phyloP scores from a whole-genome alignment of 92 coral and sea anemone genomes.

The Virgularia gustaviana region DNA sequence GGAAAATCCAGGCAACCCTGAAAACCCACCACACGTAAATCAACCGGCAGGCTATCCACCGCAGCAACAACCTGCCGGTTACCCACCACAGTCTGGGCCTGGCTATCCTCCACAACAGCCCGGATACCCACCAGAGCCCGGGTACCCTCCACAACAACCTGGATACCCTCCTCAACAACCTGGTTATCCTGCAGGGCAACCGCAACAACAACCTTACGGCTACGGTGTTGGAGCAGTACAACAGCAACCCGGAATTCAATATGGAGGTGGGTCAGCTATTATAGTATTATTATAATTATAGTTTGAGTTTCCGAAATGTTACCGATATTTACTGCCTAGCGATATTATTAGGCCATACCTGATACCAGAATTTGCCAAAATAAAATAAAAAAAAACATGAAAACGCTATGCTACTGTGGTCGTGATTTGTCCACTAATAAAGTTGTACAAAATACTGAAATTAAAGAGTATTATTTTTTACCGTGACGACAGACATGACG shows the following conservation, averaged over 20 bases:
- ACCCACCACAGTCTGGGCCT: background rate
- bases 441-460: no score
- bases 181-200: conserved; percentile 8
- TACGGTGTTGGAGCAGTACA: background rate
- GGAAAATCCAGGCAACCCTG: no score
- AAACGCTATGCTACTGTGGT: no score
- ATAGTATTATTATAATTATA: background rate
- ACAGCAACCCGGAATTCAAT: conserved; percentile 3
- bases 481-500: no score
- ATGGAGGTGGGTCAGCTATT: background rate
- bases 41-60: conserved; percentile 57
- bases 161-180: conserved; percentile 36
- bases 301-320: background rate
- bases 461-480: no score
- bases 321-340: no score
- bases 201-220: background rate
- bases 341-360: no score
- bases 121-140: conserved; percentile 49
- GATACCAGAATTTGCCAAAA: no score
- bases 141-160: conserved; percentile 34
- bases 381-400: no score
- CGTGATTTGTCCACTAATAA: no score
- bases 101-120: conserved; percentile 51
- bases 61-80: conserved; percentile 43
- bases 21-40: no score